Evolutionary conservation across 2,797 vertebrate genomes (phyloP).

Genomic region (Acanthiza pusilla): DNA sequence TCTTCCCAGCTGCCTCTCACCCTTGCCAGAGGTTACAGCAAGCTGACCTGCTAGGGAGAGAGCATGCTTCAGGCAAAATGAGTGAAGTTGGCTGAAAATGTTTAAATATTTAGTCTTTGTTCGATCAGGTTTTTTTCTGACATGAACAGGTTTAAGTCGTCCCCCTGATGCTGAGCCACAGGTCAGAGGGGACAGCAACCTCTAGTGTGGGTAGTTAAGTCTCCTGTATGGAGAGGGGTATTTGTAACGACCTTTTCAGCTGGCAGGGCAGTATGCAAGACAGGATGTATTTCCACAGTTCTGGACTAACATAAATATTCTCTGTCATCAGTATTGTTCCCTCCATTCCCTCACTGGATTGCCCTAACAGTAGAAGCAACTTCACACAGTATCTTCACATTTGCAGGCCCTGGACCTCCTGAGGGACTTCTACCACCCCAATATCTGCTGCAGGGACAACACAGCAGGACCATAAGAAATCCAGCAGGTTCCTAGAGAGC

Average conservation of each 20-base stretch:
- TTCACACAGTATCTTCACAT: not conserved
- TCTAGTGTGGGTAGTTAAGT: not conserved
- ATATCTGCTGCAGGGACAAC: not conserved
- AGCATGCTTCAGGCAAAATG: not conserved
- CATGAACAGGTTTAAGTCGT: not conserved
- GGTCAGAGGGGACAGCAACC: not conserved
- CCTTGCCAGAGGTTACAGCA: conserved; percentile 33
- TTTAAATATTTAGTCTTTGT: not conserved
- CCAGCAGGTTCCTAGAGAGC: not conserved
- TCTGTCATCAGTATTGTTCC: not conserved
- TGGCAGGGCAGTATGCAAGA: not conserved
- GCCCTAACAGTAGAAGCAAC: not conserved
- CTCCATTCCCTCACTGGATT: not conserved
- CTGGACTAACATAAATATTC: not conserved
- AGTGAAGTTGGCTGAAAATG: not conserved
- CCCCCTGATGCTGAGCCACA: not conserved
- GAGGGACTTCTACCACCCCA: not conserved
- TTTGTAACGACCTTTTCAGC: not conserved
- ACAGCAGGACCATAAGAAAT: not conserved
- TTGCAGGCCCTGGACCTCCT: not conserved
- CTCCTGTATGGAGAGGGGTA: not conserved
- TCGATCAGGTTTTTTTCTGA: not conserved
- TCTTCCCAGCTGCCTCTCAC: conserved; percentile 35
- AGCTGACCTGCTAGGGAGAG: not conserved
- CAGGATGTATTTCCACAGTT: not conserved